phyloP scores from a whole-genome alignment of 2,113 vertebrate species.

The Syrrhaptes paradoxus region DNA sequence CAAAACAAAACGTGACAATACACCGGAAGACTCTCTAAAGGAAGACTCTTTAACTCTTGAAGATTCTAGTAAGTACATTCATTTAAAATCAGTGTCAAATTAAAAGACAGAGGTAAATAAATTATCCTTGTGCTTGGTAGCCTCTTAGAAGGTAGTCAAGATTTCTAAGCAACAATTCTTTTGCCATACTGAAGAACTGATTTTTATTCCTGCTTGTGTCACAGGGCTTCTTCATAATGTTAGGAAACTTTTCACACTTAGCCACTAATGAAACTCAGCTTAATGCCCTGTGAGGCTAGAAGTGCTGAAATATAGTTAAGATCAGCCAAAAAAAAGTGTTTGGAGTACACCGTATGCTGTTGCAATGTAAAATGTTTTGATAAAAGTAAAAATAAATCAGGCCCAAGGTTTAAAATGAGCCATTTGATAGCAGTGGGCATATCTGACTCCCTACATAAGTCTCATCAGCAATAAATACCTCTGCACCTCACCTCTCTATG shows the following conservation, averaged over 20 bases:
- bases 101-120: not conserved
- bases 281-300: not conserved
- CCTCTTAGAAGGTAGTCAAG: not conserved
- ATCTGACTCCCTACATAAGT: not conserved
- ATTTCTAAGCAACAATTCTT: not conserved
- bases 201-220: not conserved
- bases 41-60: not conserved
- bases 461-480: not conserved
- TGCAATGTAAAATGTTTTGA: not conserved
- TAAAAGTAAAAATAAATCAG: constrained; percentile 5
- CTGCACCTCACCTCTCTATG: not conserved
- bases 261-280: not conserved
- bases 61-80: not conserved
- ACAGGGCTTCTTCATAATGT: not conserved
- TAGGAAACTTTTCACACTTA: not conserved
- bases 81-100: not conserved
- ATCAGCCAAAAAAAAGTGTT: not conserved
- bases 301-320: not conserved
- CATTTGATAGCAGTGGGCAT: not conserved
- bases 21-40: not conserved
- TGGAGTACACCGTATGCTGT: not conserved
- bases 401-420: not conserved
- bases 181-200: not conserved
- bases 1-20: not conserved
- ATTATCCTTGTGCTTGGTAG: not conserved